Percentiles rank a stretch among this genome's conserved stretches.
phyloP scores from a whole-genome alignment of 2,113 vertebrate species.

The Bettongia penicillata region DNA sequence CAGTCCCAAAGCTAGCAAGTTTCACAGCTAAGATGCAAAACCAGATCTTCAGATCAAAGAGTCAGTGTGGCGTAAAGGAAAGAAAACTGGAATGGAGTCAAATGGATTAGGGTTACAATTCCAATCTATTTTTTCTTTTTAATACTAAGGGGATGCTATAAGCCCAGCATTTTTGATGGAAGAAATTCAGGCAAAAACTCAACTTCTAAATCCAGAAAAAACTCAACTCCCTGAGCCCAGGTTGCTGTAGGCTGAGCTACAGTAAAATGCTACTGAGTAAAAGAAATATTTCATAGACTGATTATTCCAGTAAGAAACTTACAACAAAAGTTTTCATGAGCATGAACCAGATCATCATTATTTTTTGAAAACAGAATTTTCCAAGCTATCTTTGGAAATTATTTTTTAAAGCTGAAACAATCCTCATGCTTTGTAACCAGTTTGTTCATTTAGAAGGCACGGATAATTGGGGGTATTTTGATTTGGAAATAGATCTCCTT shows the following conservation, averaged over 20 bases:
- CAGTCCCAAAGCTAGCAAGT: background rate
- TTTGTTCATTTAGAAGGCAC: background rate
- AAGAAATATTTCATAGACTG: background rate
- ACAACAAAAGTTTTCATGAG: background rate
- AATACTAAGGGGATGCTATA: background rate
- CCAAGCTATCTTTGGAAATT: conserved; percentile 12
- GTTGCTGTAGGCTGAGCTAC: background rate
- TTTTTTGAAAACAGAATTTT: background rate
- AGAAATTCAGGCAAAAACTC: background rate
- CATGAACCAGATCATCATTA: background rate
- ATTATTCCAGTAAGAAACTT: background rate
- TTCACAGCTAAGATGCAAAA: background rate
- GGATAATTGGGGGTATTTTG: background rate
- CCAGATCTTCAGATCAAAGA: background rate
- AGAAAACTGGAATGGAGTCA: background rate
- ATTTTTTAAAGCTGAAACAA: background rate
- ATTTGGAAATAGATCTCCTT: background rate
- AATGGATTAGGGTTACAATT: background rate
- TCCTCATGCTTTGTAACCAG: background rate
- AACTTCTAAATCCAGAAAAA: background rate
- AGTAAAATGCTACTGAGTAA: background rate
- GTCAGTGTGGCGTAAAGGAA: background rate
- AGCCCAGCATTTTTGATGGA: background rate
- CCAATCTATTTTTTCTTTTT: background rate
- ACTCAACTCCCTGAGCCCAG: background rate